Evolutionary conservation across 1,140 invertebrate species (phyloP).

Genomic region (Scaptomyza graminum): DNA sequence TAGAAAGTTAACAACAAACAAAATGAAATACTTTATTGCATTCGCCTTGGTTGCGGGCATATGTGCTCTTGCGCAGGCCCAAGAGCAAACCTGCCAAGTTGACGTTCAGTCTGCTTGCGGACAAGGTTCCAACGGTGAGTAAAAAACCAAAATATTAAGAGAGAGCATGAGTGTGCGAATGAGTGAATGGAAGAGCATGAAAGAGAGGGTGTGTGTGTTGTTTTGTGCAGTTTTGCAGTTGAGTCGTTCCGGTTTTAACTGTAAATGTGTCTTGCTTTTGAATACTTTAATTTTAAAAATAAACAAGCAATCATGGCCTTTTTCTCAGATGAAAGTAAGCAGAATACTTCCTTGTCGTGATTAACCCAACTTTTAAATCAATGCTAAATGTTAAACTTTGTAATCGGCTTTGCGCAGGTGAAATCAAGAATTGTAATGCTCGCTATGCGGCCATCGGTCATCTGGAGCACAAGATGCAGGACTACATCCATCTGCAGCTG

Average conservation of each 20-base stretch:
- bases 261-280: slow-evolving; percentile 53
- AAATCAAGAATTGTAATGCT: slow-evolving; percentile 85
- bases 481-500: slow-evolving; percentile 88
- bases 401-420: slow-evolving; percentile 16
- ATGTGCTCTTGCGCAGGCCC: slow-evolving; percentile 84
- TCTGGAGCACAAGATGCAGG: slow-evolving; percentile 82
- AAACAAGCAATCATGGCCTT: slow-evolving; percentile 77
- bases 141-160: slow-evolving; percentile 31
- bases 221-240: slow-evolving; percentile 13
- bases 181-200: slow-evolving; percentile 28
- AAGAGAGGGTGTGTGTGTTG: slow-evolving; percentile 43
- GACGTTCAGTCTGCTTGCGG: slow-evolving; percentile 86
- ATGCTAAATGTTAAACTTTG: slow-evolving; percentile 20
- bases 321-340: slow-evolving; percentile 76
- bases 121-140: slow-evolving; percentile 64
- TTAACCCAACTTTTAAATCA: slow-evolving; percentile 2
- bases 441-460: slow-evolving; percentile 87
- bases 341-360: slow-evolving; percentile 18
- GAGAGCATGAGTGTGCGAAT: slow-evolving; percentile 24
- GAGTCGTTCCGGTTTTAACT: slow-evolving; percentile 44
- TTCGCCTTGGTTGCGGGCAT: slow-evolving; percentile 85
- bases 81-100: slow-evolving; percentile 86
- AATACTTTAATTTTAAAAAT: slow-evolving; percentile 59
- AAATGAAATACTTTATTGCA: slow-evolving; percentile 86
- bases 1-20: slow-evolving; percentile 49